Evolutionary conservation across 2,888 invertebrate species (phyloP), one percentile per base, ranked within the genome.

Genomic region (Synanthedon andrenaeformis): DNA sequence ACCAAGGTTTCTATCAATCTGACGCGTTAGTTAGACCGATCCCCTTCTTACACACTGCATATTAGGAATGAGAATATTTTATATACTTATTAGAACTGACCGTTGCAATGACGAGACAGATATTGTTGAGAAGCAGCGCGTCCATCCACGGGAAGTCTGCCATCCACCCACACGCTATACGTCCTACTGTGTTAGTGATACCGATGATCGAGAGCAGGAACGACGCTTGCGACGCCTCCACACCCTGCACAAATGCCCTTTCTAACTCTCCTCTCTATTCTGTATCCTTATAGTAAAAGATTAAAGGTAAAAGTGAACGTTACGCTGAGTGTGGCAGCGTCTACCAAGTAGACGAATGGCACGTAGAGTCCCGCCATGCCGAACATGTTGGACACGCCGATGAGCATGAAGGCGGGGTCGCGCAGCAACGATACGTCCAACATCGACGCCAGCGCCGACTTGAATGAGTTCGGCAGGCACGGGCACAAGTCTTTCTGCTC

Each of bases 361-460:
- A 99, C 96, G 80, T 98, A 98, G 54, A 98, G 91, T 60, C 98
- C 98, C 53, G 98, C 95, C 94, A 99, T 98, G 66, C 98, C 99
- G 76, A 99, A 96, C 55, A 99, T 89, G 79, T 98, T 98, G 59
- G 96, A 97, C 53, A 98, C 91, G 57, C 96, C 96, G 69, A 98
- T 96, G 53, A 97, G 86, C 89, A 96, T 92, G 82, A 98, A 96
- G 55, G 96, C 94, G 3, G 96, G 94, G 85, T 98, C 94, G 60
- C 92, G 94, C 55, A 98, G 89, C 53, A 98, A 82, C 53, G 94
- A 93, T 66, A 96, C 90, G 82, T 98, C 97, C 89, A 97, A 84
- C 97, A 98, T 97, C 54, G 96, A 94, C 53, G 92, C 89, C 49
- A 98, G 85, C 35, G 94, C 94, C 2, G 93, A 91, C 73, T 93